Conservation (phyloP, 2,797 vertebrate genomes). For the Leptoclinus maculatus region DNA sequence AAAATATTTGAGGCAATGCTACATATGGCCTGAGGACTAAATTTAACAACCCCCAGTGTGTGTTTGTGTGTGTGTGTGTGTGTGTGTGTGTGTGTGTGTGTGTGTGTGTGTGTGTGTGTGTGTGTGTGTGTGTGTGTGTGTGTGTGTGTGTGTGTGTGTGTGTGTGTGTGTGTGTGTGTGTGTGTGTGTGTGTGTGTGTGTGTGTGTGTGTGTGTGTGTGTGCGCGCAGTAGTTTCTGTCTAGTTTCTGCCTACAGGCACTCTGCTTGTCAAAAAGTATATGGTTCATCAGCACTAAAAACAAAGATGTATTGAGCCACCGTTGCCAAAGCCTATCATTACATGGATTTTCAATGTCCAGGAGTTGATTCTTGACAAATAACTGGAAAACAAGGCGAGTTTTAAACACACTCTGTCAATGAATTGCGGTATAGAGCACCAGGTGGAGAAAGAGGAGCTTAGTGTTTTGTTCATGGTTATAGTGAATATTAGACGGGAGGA, state of each 20-base stretch:
- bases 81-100: background rate
- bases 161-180: slow-evolving; percentile 2
- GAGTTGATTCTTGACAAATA: slow-evolving; percentile 56
- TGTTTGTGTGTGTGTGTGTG: background rate
- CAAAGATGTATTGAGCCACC: slow-evolving; percentile 36
- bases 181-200: background rate
- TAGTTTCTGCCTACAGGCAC: slow-evolving; percentile 37
- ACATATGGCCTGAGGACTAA: slow-evolving; percentile 39
- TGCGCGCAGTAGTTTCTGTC: background rate
- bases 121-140: background rate
- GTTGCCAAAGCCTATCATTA: slow-evolving; percentile 54
- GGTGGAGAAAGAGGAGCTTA: slow-evolving; percentile 10
- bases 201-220: background rate
- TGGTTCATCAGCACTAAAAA: slow-evolving; percentile 44
- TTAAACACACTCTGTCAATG: slow-evolving; percentile 30
- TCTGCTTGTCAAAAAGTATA: slow-evolving; percentile 32
- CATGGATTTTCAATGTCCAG: slow-evolving; percentile 68
- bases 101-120: background rate
- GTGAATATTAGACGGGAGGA: slow-evolving; percentile 41
- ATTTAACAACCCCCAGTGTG: slow-evolving; percentile 35
- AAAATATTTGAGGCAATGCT: slow-evolving; percentile 40
- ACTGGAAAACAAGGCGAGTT: slow-evolving; percentile 41
- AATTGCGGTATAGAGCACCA: background rate
- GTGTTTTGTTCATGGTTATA: slow-evolving; percentile 31
- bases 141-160: background rate